Percentiles rank a stretch among this genome's conserved stretches.
phyloP scores from a whole-genome alignment of 2,888 invertebrate species.

The Amphipoea lucens region DNA sequence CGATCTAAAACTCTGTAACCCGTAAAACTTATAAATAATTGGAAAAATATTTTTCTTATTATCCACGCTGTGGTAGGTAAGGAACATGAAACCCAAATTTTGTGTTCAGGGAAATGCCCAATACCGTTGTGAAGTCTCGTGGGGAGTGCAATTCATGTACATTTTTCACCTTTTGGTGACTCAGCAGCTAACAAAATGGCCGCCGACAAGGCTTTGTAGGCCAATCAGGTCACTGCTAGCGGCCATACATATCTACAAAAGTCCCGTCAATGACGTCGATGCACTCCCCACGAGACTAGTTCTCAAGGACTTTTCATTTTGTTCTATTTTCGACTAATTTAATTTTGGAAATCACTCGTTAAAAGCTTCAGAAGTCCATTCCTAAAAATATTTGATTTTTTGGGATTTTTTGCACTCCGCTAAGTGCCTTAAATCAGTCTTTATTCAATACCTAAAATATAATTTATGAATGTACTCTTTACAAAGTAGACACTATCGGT shows the following conservation, averaged over 20 bases:
- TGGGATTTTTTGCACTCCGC: slow-evolving; percentile 7
- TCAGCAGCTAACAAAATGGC: slow-evolving; percentile 92
- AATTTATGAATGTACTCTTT: slow-evolving; percentile 87
- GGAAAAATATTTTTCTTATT: slow-evolving; percentile 74
- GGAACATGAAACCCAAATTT: slow-evolving; percentile 90
- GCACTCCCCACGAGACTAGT: slow-evolving; percentile 89
- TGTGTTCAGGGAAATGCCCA: slow-evolving; percentile 90
- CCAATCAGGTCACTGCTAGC: slow-evolving; percentile 84
- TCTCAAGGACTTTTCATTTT: slow-evolving; percentile 89
- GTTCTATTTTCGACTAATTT: slow-evolving; percentile 79
- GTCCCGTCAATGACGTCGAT: slow-evolving; percentile 85
- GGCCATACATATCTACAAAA: slow-evolving; percentile 85
- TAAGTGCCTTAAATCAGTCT: not conserved
- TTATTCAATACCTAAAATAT: slow-evolving; percentile 76
- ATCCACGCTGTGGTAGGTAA: slow-evolving; percentile 80
- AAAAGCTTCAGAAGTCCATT: slow-evolving; percentile 34
- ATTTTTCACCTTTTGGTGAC: slow-evolving; percentile 92
- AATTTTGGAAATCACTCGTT: slow-evolving; percentile 70
- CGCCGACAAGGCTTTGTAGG: slow-evolving; percentile 89
- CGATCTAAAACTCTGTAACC: slow-evolving; percentile 55
- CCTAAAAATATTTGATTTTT: slow-evolving; percentile 32
- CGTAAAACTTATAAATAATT: slow-evolving; percentile 58
- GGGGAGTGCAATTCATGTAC: slow-evolving; percentile 90
- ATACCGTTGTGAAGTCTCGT: slow-evolving; percentile 91
- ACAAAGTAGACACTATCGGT: slow-evolving; percentile 87